These are phyloP conservation scores for Zaprionus africanus DNA, from an alignment of 1,140 invertebrate genomes.

Conservation along the genomic window DNA sequence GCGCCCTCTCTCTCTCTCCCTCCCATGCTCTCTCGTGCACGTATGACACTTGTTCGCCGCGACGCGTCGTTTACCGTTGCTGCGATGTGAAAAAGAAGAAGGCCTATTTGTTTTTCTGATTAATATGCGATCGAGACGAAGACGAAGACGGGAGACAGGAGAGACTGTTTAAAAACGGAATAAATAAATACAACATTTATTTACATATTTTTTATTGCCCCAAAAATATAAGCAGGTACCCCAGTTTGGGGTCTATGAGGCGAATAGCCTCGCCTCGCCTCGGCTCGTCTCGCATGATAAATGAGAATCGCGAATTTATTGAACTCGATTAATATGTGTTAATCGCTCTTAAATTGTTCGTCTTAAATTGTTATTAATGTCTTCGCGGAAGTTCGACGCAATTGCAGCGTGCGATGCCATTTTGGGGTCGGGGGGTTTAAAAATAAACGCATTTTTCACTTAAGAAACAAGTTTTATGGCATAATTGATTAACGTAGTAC, in stretches of 20 bases:
- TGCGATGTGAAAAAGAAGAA: neutral
- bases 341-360: neutral
- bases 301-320: neutral
- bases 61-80: neutral
- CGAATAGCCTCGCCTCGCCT: neutral
- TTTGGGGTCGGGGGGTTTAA: neutral
- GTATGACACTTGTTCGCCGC: slow-evolving; percentile 34
- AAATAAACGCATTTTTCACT: slow-evolving; percentile 11
- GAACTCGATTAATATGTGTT: slow-evolving; percentile 6
- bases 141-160: too few species aligned
- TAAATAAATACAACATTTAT: neutral
- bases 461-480: slow-evolving; percentile 11
- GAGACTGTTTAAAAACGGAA: neutral
- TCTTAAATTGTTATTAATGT: slow-evolving; percentile 6
- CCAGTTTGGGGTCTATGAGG: neutral
- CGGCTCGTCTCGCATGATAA: too few species aligned
- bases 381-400: neutral
- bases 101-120: neutral
- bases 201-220: neutral
- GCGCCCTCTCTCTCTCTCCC: neutral
- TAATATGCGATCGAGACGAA: neutral
- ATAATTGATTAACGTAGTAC: neutral
- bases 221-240: neutral
- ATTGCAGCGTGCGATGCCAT: neutral
- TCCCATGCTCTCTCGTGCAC: slow-evolving; percentile 5